phyloP scores from a whole-genome alignment of 2,113 vertebrate genomes.

The Rhinoptilus africanus region DNA sequence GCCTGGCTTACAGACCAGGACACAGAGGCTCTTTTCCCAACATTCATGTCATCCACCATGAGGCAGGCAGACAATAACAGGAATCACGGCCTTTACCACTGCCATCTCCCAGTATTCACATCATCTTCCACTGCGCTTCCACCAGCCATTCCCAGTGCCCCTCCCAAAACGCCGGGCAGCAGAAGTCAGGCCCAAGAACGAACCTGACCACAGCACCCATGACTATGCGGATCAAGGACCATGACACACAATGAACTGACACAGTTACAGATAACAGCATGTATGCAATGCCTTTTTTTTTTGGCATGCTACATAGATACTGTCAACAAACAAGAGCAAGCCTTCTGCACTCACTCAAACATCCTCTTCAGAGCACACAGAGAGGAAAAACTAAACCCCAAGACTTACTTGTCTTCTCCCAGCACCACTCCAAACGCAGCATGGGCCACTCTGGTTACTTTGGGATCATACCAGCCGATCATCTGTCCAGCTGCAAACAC shows the following conservation, averaged over 20 bases:
- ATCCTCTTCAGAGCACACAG: neutral
- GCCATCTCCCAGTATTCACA: neutral
- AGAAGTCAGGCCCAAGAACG: neutral
- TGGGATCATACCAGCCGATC: slow-evolving; percentile 94
- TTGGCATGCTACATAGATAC: neutral
- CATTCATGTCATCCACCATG: neutral
- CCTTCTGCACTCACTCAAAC: neutral
- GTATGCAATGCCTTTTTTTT: neutral
- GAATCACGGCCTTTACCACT: fast-evolving
- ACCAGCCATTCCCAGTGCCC: neutral
- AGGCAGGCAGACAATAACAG: neutral
- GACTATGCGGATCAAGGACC: neutral
- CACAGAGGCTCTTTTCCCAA: neutral
- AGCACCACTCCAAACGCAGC: slow-evolving; percentile 94
- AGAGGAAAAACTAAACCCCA: neutral
- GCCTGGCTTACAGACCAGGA: neutral
- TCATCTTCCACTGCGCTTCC: neutral
- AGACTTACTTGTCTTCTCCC: slow-evolving; percentile 96
- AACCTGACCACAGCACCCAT: neutral
- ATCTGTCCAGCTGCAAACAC: slow-evolving; percentile 87
- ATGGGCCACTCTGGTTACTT: slow-evolving; percentile 87
- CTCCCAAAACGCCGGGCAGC: neutral
- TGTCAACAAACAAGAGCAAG: neutral
- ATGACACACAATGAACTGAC: neutral
- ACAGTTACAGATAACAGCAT: neutral